phyloP scores from a whole-genome alignment of 1,140 invertebrate species.

The Brachystomella parvula region DNA sequence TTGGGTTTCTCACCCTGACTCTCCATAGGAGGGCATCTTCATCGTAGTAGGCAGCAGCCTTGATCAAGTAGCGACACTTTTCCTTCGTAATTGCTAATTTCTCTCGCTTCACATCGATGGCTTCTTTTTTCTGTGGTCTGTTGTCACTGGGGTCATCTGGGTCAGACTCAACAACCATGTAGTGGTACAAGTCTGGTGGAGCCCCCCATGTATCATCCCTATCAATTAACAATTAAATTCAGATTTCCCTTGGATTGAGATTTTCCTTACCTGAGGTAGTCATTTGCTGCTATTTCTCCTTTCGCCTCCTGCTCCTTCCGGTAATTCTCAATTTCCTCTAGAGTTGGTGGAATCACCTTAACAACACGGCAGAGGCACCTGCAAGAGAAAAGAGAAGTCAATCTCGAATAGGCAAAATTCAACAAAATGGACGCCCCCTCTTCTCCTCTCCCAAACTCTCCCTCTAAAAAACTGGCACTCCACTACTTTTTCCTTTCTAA shows the following conservation, averaged over 20 bases:
- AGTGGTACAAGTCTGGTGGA: slow-evolving; percentile 56
- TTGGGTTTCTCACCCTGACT: slow-evolving; percentile 63
- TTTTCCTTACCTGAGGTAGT: slow-evolving; percentile 32
- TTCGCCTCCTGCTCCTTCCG: slow-evolving; percentile 38
- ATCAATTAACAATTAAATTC: slow-evolving; percentile 17
- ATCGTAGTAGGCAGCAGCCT: slow-evolving; percentile 66
- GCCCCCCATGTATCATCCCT: slow-evolving; percentile 42
- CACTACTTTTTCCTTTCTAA: no score
- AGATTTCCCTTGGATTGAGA: background rate
- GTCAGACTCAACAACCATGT: slow-evolving; percentile 63
- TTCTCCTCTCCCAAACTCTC: no score
- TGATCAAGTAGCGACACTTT: slow-evolving; percentile 76
- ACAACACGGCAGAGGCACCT: slow-evolving; percentile 41
- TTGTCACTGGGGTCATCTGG: slow-evolving; percentile 46
- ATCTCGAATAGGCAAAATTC: background rate
- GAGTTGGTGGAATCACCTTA: slow-evolving; percentile 44
- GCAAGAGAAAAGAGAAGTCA: slow-evolving; percentile 1
- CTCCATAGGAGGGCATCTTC: slow-evolving; percentile 52
- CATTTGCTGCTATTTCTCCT: slow-evolving; percentile 31
- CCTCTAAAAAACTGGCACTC: no score
- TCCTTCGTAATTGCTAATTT: slow-evolving; percentile 74
- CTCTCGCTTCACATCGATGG: slow-evolving; percentile 59
- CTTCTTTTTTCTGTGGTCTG: slow-evolving; percentile 55
- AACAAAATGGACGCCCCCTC: no score
- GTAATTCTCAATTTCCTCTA: slow-evolving; percentile 41